A percentile compares a stretch with the other conserved stretches of the same genome.
phyloP scores from a whole-genome alignment of 1,140 invertebrate genomes.

The Wasmannia auropunctata region DNA sequence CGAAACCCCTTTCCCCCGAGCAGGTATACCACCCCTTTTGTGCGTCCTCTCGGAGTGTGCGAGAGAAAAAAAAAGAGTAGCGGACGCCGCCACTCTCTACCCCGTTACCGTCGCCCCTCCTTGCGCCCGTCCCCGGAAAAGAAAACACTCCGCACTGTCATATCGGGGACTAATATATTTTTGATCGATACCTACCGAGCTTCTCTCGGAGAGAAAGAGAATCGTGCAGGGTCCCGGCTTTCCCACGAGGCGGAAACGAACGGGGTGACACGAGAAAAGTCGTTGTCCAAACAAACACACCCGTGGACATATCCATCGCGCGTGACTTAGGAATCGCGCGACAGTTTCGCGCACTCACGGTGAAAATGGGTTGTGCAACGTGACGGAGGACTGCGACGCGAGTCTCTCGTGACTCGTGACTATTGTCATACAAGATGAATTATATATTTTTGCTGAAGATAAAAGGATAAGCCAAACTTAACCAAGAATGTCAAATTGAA shows the following conservation, averaged over 20 bases:
- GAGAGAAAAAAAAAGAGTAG: slow-evolving; percentile 68
- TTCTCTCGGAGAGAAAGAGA: slow-evolving; percentile 56
- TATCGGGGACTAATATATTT: slow-evolving; percentile 86
- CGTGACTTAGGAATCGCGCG: slow-evolving; percentile 66
- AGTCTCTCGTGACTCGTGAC: slow-evolving; percentile 1
- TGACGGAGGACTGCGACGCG: neutral
- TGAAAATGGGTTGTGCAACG: slow-evolving; percentile 54
- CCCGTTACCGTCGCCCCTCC: slow-evolving; percentile 55
- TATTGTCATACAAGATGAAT: neutral
- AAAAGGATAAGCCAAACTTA: neutral
- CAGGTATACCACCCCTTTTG: slow-evolving; percentile 80
- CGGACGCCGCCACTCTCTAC: slow-evolving; percentile 18
- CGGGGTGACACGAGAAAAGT: slow-evolving; percentile 76
- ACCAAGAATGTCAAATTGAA: neutral
- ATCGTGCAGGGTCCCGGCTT: slow-evolving; percentile 77
- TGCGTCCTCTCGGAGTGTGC: slow-evolving; percentile 66
- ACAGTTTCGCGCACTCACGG: slow-evolving; percentile 63
- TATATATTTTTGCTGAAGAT: neutral
- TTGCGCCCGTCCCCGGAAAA: slow-evolving; percentile 63
- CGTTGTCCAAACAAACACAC: slow-evolving; percentile 86
- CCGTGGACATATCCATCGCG: slow-evolving; percentile 57
- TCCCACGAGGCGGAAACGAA: slow-evolving; percentile 78
- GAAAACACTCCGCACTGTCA: slow-evolving; percentile 85
- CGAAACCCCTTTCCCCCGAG: slow-evolving; percentile 77
- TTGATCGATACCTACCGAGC: slow-evolving; percentile 82